Evolutionary conservation across 2,888 invertebrate species (phyloP).

Genomic region (Nymphalis c-album): DNA sequence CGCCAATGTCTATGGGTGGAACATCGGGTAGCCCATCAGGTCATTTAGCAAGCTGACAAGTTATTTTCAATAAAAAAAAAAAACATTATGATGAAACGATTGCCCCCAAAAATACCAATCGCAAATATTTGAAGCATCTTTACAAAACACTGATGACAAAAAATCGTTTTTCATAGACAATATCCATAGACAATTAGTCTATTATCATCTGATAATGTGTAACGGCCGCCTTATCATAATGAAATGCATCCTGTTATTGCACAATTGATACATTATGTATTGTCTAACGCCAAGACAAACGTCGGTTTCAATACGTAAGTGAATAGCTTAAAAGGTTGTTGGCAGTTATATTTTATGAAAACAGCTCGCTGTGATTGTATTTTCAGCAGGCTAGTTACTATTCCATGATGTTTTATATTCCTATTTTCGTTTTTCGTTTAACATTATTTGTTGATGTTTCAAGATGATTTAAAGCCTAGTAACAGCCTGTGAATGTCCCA

Average conservation of each 20-base stretch:
- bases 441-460: neutral
- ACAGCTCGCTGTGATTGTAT: constrained; percentile 38
- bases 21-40: no score
- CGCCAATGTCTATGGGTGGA: no score
- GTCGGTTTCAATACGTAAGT: constrained; percentile 48
- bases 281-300: constrained; percentile 40
- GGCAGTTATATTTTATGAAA: constrained; percentile 45
- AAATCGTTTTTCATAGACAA: no score
- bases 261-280: constrained; percentile 45
- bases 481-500: no score
- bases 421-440: constrained; percentile 19
- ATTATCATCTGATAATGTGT: constrained; percentile 3
- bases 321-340: constrained; percentile 56
- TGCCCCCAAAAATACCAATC: no score
- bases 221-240: constrained; percentile 22
- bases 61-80: no score
- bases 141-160: no score
- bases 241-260: constrained; percentile 41
- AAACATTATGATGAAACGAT: no score
- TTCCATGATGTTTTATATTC: constrained; percentile 27
- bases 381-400: constrained; percentile 37
- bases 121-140: no score
- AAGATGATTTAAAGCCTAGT: neutral
- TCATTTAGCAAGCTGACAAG: no score
- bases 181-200: neutral